These are phyloP conservation scores for Ginglymostoma cirratum DNA, from an alignment of 2,113 vertebrate genomes.

Conservation along the genomic window DNA sequence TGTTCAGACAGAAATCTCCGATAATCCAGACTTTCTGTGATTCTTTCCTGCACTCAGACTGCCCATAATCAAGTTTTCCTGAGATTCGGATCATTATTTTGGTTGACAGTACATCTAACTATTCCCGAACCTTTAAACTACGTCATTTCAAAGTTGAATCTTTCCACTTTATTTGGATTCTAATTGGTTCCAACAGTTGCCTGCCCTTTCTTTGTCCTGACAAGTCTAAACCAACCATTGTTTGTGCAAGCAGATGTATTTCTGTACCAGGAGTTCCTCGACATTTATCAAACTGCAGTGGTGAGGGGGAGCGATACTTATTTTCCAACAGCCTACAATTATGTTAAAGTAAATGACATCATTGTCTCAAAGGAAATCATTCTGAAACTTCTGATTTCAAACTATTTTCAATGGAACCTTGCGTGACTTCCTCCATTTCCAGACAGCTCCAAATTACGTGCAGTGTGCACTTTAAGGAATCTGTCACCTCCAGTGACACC, in stretches of 20 bases:
- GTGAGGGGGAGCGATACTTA: neutral
- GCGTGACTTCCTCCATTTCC: neutral
- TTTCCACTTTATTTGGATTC: neutral
- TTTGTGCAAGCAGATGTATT: neutral
- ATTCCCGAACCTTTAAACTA: neutral
- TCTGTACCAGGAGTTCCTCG: neutral
- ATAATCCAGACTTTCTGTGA: neutral
- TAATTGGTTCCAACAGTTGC: neutral
- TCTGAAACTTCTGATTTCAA: neutral
- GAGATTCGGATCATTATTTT: neutral
- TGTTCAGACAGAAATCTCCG: neutral
- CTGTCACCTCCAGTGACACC: neutral
- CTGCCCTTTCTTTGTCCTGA: neutral
- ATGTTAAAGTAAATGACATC: neutral
- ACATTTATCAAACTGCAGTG: neutral
- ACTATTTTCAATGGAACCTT: neutral
- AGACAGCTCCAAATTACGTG: neutral
- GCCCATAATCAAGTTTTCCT: neutral
- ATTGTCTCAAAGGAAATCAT: neutral
- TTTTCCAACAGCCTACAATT: neutral
- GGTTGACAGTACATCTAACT: neutral
- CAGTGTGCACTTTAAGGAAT: neutral
- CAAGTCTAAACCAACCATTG: neutral
- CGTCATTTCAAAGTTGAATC: neutral
- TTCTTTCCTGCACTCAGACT: neutral